Evolutionary conservation across 2,888 invertebrate genomes (phyloP), one percentile per base, ranked within the genome.

Genomic region (Linnaemya vulpina): DNA sequence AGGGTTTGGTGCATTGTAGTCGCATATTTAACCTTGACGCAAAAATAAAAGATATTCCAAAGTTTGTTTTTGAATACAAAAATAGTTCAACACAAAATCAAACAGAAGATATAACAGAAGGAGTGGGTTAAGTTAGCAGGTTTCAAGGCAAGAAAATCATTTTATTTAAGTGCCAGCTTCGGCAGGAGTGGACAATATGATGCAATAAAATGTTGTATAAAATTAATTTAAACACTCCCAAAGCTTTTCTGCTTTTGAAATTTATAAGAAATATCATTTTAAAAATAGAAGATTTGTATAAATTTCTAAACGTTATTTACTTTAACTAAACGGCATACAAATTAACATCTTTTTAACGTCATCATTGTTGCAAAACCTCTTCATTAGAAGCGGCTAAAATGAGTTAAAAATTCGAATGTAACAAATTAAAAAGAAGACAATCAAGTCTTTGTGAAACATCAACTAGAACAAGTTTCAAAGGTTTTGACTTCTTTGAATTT

Each of bases 51-150:
- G 30, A 76, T 65, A 75, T 76, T 43, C 60, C 43, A 77, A 58
- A 71, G 65, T 75, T 67, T 70, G 58, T 40, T 71, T 38, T 75
- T 65, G 20, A 58, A 78, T 74, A 71, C 40, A n/a, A n/a, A n/a
- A n/a, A 49, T 63, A 55, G 49, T 55, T 25, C 58, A 51, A 25
- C 11, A 60, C 62, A 49, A 49, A 73, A 71, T 20, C 1, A 51
- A 51, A 10, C 10, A 60, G 10, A 15, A 55, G 40, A 55, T 53
- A 55, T 53, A 40, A 38, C 53, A 17, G 1, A 20, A 40, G 9
- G 11, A 70, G 71, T 77, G 20, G 71, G 76, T 67, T 65, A 83
- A 60, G 73, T 67, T 65, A 77, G 30, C 58, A 58, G 67, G 15
- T 43, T 60, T 49, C 8, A 3, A n/a, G 2, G 17, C 17, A 10